Evolutionary conservation across 1,140 invertebrate species (phyloP), one percentile per base, ranked within the genome.

Genomic region (Procambarus clarkii): DNA sequence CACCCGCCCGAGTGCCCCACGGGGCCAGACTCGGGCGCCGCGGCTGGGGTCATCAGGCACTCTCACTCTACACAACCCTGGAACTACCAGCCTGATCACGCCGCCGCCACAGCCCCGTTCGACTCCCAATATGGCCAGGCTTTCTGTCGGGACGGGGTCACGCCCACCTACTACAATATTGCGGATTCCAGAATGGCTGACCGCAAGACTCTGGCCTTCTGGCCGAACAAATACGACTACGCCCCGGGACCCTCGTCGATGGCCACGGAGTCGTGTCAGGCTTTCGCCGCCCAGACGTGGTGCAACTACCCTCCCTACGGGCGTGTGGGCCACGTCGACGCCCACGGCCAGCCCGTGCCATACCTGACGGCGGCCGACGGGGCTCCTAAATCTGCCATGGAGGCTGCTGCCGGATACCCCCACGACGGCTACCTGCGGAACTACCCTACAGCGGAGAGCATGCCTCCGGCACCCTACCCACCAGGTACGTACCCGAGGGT

Each of bases 351-450:
- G 89, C 93, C 93, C 58, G 94, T 94, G 46, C 93, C 94, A 54
- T 94, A 94, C 92, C 93, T 94, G 60, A 96, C 96, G 34, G 96
- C 96, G 89, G 91, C 93, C 84, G 91, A 93, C 48, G 93, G 93
- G n/a, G 92, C 91, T 84, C 95, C 95, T 94, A 95, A 96, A 64
- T 92, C 92, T 60, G 96, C 96, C 34, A 96, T 96, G 71, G 97
- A 97, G 91, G 95, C 95, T n/a, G 96, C 95, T 71, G 87, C 87
- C 64, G 95, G 96, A 87, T 97, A 97, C 94, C 95, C 96, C 3
- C 97, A 97, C 93, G 97, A 97, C 93, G 95, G 96, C 46, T 97
- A 97, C 94, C 95, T 97, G 13, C 95, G 97, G 93, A 97, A 96
- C 94, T 97, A 97, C 93, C 95, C 95, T 48, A 96, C 96, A 44